These are phyloP conservation scores for Agelas oroides DNA, from an alignment of 37 sponge, comb jelly and placozoan genomes.

Conservation along the genomic window DNA sequence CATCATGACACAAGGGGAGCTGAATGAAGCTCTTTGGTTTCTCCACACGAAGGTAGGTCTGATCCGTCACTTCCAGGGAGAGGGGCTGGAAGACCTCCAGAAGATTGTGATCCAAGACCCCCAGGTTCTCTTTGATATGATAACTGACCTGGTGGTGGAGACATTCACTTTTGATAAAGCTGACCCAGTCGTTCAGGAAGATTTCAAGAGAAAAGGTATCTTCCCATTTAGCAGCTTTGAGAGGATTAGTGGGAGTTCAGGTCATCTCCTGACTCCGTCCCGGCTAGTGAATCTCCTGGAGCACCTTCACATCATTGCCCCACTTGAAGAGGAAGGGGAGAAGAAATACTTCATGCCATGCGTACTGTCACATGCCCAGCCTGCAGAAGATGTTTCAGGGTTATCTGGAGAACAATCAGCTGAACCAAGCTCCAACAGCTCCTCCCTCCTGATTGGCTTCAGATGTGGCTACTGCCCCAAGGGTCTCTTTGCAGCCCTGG, in stretches of 20 bases:
- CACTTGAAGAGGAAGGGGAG: neutral
- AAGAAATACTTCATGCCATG: slow-evolving; percentile 9
- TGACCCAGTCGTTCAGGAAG: neutral
- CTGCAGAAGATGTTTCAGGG: neutral
- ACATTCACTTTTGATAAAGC: neutral
- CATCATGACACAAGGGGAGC: neutral
- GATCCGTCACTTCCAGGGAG: neutral
- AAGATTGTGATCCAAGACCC: neutral
- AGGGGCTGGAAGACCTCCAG: neutral
- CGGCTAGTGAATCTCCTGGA: neutral
- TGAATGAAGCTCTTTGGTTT: neutral
- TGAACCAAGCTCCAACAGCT: neutral
- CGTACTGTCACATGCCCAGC: neutral
- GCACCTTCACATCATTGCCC: slow-evolving; percentile 16
- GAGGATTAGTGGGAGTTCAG: neutral
- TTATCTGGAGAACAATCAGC: neutral
- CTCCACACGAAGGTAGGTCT: neutral
- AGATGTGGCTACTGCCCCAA: slow-evolving; percentile 13
- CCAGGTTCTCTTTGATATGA: neutral
- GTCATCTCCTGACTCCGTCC: too few species aligned
- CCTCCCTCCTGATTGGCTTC: neutral
- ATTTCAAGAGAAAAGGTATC: neutral
- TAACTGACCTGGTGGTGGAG: neutral
- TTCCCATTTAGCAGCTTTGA: neutral
- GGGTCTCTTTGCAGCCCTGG: slow-evolving; percentile 1